A percentile compares a stretch with the other conserved stretches of the same genome.
Conservation (phyloP, 2,888 invertebrate species). For the Formica aserva region DNA sequence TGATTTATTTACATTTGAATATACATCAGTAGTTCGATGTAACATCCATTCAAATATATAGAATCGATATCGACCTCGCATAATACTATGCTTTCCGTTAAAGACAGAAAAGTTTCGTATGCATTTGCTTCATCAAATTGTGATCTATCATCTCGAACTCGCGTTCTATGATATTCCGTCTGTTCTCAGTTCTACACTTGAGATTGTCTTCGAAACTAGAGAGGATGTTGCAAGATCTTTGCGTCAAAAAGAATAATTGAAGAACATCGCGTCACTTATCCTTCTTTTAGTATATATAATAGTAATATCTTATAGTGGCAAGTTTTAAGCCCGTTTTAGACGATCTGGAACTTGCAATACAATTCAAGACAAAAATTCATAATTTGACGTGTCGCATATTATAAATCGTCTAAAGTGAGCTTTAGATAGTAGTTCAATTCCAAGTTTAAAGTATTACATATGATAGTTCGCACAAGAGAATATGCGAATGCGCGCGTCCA, state of each 20-base stretch:
- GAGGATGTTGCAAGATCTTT: not conserved
- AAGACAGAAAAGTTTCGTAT: constrained; percentile 30
- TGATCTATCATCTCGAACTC: constrained; percentile 26
- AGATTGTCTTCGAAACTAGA: constrained; percentile 4
- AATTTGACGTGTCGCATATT: not conserved
- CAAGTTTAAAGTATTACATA: not conserved
- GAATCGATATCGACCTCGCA: constrained; percentile 32
- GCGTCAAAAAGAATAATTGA: constrained; percentile 14
- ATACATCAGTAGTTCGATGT: not conserved
- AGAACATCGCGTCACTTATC: not conserved
- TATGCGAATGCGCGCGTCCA: not conserved
- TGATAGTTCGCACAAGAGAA: not conserved
- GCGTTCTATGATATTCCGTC: constrained; percentile 2
- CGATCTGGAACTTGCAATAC: not conserved
- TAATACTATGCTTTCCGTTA: not conserved
- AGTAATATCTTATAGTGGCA: not conserved
- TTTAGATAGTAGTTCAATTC: not conserved
- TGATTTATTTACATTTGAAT: constrained; percentile 37
- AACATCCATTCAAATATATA: constrained; percentile 29
- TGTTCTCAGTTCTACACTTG: not conserved
- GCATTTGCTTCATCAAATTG: constrained; percentile 14
- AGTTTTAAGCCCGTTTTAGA: not conserved
- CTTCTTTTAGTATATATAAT: not conserved
- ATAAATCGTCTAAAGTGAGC: not conserved
- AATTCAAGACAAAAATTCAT: not conserved